Percentiles rank a stretch among this genome's conserved stretches.
phyloP scores from a whole-genome alignment of 2,113 vertebrate species.

The Numida meleagris region DNA sequence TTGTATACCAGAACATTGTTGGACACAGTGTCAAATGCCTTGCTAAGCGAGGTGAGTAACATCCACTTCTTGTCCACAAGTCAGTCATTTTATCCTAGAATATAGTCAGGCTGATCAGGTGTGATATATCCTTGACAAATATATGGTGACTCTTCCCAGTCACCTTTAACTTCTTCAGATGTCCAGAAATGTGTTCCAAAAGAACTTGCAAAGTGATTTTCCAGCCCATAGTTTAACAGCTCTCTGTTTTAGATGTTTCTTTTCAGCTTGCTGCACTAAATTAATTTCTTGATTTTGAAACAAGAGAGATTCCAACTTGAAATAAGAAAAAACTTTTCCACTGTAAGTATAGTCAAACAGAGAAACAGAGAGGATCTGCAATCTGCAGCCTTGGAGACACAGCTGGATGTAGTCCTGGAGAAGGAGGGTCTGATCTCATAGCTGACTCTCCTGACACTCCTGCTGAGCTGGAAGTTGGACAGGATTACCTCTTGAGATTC shows the following conservation, averaged over 20 bases:
- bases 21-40: not conserved
- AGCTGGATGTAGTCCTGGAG: not conserved
- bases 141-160: not conserved
- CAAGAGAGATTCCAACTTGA: not conserved
- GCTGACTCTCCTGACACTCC: not conserved
- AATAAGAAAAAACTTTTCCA: not conserved
- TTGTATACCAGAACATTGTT: not conserved
- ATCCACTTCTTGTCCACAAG: not conserved
- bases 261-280: not conserved
- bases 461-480: not conserved
- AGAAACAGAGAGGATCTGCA: not conserved
- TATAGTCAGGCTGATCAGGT: not conserved
- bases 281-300: not conserved
- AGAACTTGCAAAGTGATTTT: not conserved
- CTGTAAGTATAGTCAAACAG: not conserved
- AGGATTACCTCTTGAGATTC: not conserved
- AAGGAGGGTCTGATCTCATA: not conserved
- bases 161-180: not conserved
- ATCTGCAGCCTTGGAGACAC: not conserved
- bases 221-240: not conserved
- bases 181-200: not conserved
- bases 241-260: not conserved
- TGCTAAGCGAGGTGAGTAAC: not conserved
- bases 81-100: not conserved
- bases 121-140: not conserved